Conservation (phyloP, 2,797 vertebrate genomes). For the Pyrocephalus nanus region DNA sequence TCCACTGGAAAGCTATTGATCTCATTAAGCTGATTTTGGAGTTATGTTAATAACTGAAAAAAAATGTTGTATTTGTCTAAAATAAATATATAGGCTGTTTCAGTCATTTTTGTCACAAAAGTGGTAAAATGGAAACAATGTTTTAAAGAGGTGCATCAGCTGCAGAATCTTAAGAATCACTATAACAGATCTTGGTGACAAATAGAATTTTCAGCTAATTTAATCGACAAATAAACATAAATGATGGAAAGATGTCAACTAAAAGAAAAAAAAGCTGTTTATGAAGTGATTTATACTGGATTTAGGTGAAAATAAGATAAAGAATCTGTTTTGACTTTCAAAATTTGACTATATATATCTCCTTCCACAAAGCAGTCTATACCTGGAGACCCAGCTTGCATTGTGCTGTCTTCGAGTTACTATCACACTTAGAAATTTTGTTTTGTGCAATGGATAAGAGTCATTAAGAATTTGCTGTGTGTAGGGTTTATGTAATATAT, state of each 20-base stretch:
- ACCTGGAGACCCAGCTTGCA: neutral
- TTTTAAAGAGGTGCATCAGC: neutral
- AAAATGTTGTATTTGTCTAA: neutral
- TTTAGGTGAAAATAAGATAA: neutral
- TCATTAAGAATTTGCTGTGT: neutral
- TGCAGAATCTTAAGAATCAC: neutral
- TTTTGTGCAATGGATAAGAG: neutral
- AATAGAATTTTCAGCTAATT: neutral
- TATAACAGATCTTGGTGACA: neutral
- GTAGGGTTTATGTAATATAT: neutral
- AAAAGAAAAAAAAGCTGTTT: neutral
- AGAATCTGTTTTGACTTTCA: neutral
- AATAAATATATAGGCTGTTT: neutral
- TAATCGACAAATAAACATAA: neutral
- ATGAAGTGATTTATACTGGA: neutral
- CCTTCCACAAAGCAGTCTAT: neutral
- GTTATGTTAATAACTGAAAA: neutral
- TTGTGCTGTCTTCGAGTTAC: neutral
- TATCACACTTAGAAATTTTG: fast-evolving
- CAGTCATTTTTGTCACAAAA: neutral
- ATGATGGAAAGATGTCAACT: neutral
- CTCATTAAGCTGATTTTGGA: neutral
- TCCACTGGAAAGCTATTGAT: neutral
- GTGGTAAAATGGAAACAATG: neutral
- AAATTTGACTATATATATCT: neutral